These are phyloP conservation scores for Egretta garzetta DNA, from an alignment of 2,113 vertebrate species.

Conservation along the genomic window DNA sequence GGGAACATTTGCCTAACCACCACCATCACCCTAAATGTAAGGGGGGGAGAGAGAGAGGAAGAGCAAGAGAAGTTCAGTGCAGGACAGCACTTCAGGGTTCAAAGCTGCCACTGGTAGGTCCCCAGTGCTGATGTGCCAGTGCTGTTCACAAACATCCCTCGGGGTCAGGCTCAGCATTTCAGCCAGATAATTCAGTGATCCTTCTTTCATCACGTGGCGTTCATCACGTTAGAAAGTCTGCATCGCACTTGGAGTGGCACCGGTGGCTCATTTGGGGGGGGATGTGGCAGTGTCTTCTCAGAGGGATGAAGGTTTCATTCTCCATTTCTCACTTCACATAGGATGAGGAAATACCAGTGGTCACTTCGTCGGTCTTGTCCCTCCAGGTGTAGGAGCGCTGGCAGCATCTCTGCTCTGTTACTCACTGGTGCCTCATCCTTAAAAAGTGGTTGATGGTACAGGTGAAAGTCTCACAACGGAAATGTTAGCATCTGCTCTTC, in stretches of 20 bases:
- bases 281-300: constrained; percentile 36
- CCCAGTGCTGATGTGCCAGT: constrained; percentile 2
- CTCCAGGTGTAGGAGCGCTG: background rate
- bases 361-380: background rate
- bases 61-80: background rate
- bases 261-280: background rate
- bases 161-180: constrained; percentile 47
- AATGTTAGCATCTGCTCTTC: background rate
- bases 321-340: background rate
- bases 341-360: background rate
- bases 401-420: background rate
- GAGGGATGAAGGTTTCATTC: constrained; percentile 36
- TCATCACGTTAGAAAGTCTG: constrained; percentile 7
- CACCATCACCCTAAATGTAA: background rate
- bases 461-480: background rate
- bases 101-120: constrained; percentile 45
- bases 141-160: background rate
- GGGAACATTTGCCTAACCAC: background rate
- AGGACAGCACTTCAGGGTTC: constrained; percentile 60
- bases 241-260: constrained; percentile 13
- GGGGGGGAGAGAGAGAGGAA: background rate
- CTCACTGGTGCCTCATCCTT: background rate
- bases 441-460: background rate
- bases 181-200: constrained; percentile 37
- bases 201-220: constrained; percentile 46